Percentiles rank a stretch among this genome's conserved stretches.
These are phyloP conservation scores for Prinia subflava DNA, from an alignment of 2,113 vertebrate species.

Conservation along the genomic window DNA sequence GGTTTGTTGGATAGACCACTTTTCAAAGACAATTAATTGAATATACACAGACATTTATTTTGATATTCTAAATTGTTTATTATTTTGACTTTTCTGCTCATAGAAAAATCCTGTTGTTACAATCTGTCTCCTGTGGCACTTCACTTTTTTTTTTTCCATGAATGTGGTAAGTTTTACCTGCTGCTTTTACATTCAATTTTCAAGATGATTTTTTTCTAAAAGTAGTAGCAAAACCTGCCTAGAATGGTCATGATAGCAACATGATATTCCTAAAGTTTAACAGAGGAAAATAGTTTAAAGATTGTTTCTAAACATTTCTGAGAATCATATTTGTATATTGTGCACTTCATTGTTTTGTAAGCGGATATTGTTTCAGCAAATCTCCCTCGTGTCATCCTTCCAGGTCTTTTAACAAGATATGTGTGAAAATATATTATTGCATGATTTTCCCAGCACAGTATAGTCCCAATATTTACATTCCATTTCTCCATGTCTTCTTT, in stretches of 20 bases:
- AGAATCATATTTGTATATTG: background rate
- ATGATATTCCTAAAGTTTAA: background rate
- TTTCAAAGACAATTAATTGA: background rate
- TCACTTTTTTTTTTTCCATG: background rate
- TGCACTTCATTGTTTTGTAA: background rate
- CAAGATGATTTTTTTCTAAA: background rate
- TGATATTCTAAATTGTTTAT: background rate
- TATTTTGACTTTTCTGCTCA: background rate
- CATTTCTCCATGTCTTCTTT: background rate
- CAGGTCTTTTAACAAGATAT: conserved; percentile 3
- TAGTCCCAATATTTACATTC: background rate
- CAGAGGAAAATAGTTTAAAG: background rate
- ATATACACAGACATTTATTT: background rate
- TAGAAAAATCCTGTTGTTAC: background rate
- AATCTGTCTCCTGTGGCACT: background rate
- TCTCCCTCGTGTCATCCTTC: background rate
- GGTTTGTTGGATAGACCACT: background rate
- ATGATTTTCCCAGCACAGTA: background rate
- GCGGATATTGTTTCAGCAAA: background rate
- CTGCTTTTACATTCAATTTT: background rate
- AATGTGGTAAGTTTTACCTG: background rate
- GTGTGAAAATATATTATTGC: background rate
- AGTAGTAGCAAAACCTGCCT: background rate
- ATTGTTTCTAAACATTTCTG: background rate
- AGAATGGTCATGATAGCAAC: background rate